Evolutionary conservation across 2,888 invertebrate genomes (phyloP), one percentile per base, ranked within the genome.

Genomic region (Prenolepis imparis): DNA sequence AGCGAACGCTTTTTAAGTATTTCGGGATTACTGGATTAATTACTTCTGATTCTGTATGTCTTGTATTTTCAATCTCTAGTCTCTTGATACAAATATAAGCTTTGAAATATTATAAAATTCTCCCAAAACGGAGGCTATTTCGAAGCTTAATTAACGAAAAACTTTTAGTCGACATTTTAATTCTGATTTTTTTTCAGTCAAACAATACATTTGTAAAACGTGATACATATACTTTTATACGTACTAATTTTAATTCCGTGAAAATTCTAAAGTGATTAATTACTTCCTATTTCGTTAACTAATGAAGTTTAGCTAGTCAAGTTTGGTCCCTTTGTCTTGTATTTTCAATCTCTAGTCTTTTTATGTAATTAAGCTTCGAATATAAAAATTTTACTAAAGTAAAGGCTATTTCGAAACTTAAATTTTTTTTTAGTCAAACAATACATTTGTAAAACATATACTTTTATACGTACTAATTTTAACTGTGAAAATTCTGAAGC

Each of bases 1-100:
- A 77, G 67, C 28, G 77, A 66, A 12, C n/a, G 57, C 55, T 52
- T 68, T 78, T 78, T 12, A 52, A 44, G 18, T 70, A 70, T 57
- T 39, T 24, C 3, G 24, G 9, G 18, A 41, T 1, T 24, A 18
- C 24, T 57, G 63, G 21, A 52, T 75, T 52, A 57, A 75, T 64
- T 63, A 24, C 8, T 64, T 2, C 6, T 36, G 36, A 74, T 48
- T 32, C 36, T 18, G 12, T 3, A 18, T 18, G 5, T n/a, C 8
- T n/a, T 48, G 18, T n/a, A n/a, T n/a, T n/a, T 52, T 52, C 2
- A 52, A 52, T 52, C 8, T 48, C 28, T 28, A 28, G 28, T 28
- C 5, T 18, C 6, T 48, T 48, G n/a, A 8, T 8, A 52, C 1
- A 52, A 52, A 52, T 52, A n/a, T 52, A n/a, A 52, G n/a, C 48